These are phyloP conservation scores for Akabosia matsudoensis DNA, from an alignment of 1,140 invertebrate genomes.

Conservation along the genomic window DNA sequence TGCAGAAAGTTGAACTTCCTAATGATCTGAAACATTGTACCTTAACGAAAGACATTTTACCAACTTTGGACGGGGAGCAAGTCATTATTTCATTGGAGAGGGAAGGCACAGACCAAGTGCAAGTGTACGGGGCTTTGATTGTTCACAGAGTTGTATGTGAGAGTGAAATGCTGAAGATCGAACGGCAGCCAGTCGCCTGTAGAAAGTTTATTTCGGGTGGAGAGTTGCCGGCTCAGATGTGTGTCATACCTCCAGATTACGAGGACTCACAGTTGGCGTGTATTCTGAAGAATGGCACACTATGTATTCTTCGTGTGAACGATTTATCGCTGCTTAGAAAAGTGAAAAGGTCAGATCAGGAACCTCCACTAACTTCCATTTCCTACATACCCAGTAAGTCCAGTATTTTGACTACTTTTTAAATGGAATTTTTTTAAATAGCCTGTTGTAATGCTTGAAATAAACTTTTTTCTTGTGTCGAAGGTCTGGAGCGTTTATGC, in stretches of 20 bases:
- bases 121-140: slow-evolving; percentile 50
- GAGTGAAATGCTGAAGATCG: slow-evolving; percentile 47
- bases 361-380: slow-evolving; percentile 36
- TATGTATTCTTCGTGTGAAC: slow-evolving; percentile 33
- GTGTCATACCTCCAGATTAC: slow-evolving; percentile 33
- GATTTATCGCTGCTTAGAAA: slow-evolving; percentile 54
- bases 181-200: slow-evolving; percentile 48
- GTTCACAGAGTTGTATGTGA: slow-evolving; percentile 50
- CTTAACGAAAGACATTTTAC: slow-evolving; percentile 17
- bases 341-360: slow-evolving; percentile 48
- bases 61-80: slow-evolving; percentile 32
- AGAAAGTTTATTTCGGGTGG: slow-evolving; percentile 29
- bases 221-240: slow-evolving; percentile 27
- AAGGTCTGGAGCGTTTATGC: slow-evolving; percentile 76
- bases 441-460: not conserved
- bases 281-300: slow-evolving; percentile 31
- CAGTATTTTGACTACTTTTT: not conserved
- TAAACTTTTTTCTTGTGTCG: not conserved
- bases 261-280: slow-evolving; percentile 29
- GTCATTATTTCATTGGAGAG: slow-evolving; percentile 21
- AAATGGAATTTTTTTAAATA: slow-evolving; percentile 21
- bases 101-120: not conserved
- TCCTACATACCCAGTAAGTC: slow-evolving; percentile 45
- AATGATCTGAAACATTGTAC: slow-evolving; percentile 30
- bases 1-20: slow-evolving; percentile 36